Evolutionary conservation across 2,113 vertebrate genomes (phyloP).

Genomic region (Alosa alosa): DNA sequence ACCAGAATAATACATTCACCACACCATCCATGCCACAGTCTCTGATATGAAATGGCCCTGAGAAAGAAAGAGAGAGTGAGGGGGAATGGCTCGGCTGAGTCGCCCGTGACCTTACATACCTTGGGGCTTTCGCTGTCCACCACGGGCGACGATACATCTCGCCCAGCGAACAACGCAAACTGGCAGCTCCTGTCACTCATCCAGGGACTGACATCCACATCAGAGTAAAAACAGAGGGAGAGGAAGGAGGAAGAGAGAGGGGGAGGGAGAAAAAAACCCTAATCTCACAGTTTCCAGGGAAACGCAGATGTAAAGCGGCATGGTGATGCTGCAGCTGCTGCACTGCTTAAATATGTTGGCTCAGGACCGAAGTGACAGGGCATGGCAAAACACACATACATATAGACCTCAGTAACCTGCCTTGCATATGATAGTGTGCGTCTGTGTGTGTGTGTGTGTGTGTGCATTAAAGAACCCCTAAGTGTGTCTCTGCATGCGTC

Average conservation of each 20-base stretch:
- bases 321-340: neutral
- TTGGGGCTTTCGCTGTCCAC: neutral
- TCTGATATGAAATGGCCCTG: neutral
- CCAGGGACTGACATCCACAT: neutral
- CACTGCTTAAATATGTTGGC: neutral
- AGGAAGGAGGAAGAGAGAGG: neutral
- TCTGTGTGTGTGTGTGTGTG: neutral
- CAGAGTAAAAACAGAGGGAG: neutral
- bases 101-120: neutral
- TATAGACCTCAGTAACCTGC: neutral
- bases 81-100: neutral
- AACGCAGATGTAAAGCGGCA: neutral
- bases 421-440: neutral
- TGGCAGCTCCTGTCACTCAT: neutral
- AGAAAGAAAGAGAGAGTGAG: neutral
- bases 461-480: neutral
- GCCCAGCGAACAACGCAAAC: neutral
- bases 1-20: neutral
- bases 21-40: neutral
- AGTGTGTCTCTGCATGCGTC: neutral
- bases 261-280: neutral
- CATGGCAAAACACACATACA: neutral
- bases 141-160: neutral
- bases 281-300: conserved; percentile 2
- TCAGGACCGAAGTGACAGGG: neutral